Percentiles rank a stretch among this genome's conserved stretches.
Evolutionary conservation across 2,797 vertebrate genomes (phyloP).

Genomic region (Amblyopsis hoosieri): DNA sequence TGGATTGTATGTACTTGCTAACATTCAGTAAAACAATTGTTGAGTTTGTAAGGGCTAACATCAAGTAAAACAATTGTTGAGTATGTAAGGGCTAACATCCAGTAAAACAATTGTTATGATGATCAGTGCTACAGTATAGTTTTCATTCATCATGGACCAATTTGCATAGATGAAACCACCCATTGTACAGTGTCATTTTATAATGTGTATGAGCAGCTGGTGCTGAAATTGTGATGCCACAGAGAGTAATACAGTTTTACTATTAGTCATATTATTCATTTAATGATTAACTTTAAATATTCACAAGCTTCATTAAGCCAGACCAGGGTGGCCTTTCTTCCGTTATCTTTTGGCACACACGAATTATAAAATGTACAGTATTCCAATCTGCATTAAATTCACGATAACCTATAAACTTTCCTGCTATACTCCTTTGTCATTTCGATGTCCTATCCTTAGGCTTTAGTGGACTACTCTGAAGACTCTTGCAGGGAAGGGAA

Average conservation of each 20-base stretch:
- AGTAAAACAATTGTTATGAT: background rate
- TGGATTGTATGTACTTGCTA: too few species aligned
- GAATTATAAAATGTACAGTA: slow-evolving; percentile 2
- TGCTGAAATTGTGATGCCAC: background rate
- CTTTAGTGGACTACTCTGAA: slow-evolving; percentile 38
- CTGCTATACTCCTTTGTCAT: background rate
- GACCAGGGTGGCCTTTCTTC: slow-evolving; percentile 5
- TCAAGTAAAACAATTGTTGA: too few species aligned
- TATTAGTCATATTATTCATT: background rate
- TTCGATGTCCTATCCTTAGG: background rate
- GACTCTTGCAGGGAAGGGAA: slow-evolving; percentile 22
- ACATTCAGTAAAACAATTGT: too few species aligned
- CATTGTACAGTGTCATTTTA: background rate
- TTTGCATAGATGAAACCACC: background rate
- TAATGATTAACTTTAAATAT: too few species aligned
- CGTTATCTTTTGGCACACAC: background rate
- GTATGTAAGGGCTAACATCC: background rate
- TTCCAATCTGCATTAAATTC: slow-evolving; percentile 10
- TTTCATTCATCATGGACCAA: background rate
- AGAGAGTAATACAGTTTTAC: background rate
- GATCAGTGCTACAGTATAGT: background rate
- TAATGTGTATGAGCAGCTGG: background rate
- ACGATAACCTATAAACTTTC: background rate
- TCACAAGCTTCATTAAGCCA: background rate
- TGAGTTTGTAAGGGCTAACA: too few species aligned